Evolutionary conservation across 2,888 invertebrate species (phyloP), one percentile per base, ranked within the genome.

Genomic region (Volucella inanis): DNA sequence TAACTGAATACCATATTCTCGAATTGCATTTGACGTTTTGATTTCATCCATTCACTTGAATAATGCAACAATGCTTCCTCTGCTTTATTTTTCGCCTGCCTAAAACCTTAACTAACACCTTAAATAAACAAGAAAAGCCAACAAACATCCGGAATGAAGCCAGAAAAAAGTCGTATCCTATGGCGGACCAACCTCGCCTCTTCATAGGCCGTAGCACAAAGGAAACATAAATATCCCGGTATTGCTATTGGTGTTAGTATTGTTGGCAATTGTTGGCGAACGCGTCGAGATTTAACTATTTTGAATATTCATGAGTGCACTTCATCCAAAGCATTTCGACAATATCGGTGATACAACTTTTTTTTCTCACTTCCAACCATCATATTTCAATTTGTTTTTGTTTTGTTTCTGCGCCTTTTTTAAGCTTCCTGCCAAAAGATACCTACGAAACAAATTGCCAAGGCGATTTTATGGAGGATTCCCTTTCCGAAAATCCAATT

Each of bases 281-380:
- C 75, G 67, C 80, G 84, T 71, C 41, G 75, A 80, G 84, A 84
- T 84, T 84, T 75, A 80, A 80, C 65, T 41, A 71, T 84, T 83
- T 84, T 84, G 84, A 84, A 84, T 84, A 84, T 84, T 84, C 84
- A 84, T 84, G 80, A 84, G 79, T 84, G 74, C 70, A 80, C 84
- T 80, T 74, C 47, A 75, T 84, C 80, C 65, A 55, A 84, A 71
- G 80, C 75, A 79, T 84, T 83, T 75, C 80, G 39, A 79, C 83
- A 83, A 79, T 84, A 70, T 84, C 83, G 79, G 71, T 75, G 75
- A 84, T 84, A 68, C 39, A 52, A 1, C 38, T 50, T 68, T 67
- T 72, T 67, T 71, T 71, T 50, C 45, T n/a, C 15, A 15, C 49
- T 41, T 14, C 65, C 57, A 41, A 10, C 15, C 52, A 9, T 10